Evolutionary conservation across 2,888 invertebrate genomes (phyloP).

Genomic region (Drosophila eohydei): DNA sequence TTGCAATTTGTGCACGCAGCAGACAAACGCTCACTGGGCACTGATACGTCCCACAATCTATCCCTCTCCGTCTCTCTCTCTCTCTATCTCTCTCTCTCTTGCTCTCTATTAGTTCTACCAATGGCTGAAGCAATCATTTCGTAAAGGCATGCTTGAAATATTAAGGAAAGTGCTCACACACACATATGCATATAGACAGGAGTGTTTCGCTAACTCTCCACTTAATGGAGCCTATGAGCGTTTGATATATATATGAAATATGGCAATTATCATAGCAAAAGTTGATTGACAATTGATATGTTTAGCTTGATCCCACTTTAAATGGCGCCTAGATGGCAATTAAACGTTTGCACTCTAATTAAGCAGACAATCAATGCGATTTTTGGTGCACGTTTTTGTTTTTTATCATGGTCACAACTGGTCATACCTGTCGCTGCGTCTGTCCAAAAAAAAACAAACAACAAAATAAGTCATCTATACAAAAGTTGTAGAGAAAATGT

Average conservation of each 20-base stretch:
- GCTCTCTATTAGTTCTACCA: not conserved
- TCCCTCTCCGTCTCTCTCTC: not conserved
- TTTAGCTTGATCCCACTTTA: not conserved
- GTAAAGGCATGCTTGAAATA: not conserved
- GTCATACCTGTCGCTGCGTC: slow-evolving; percentile 36
- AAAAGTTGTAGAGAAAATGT: slow-evolving; percentile 66
- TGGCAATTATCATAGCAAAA: not conserved
- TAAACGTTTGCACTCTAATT: slow-evolving; percentile 47
- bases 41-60: not conserved
- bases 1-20: slow-evolving; percentile 34
- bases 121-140: not conserved
- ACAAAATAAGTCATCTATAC: not conserved
- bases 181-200: too few species aligned
- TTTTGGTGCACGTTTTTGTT: slow-evolving; percentile 29
- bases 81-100: not conserved
- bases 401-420: slow-evolving; percentile 41
- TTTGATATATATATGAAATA: not conserved
- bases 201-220: too few species aligned
- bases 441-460: slow-evolving; percentile 34
- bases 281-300: not conserved
- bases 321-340: slow-evolving; percentile 7
- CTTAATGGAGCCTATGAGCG: not conserved
- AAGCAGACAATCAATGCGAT: slow-evolving; percentile 57
- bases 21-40: not conserved
- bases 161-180: not conserved